Evolutionary conservation across 2,113 vertebrate genomes (phyloP).

Genomic region (Polypterus senegalus): DNA sequence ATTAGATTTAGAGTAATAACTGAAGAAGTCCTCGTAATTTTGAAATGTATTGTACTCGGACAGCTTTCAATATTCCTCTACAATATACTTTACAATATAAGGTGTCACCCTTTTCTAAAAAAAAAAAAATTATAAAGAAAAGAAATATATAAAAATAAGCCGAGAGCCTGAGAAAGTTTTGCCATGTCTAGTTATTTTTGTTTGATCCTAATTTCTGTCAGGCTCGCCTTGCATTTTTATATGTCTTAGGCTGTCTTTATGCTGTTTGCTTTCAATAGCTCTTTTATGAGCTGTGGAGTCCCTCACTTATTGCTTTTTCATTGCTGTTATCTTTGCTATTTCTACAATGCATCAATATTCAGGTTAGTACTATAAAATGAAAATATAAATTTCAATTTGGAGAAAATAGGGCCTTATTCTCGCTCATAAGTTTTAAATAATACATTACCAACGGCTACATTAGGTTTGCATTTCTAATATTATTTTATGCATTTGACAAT

Average conservation of each 20-base stretch:
- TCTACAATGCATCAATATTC: constrained; percentile 52
- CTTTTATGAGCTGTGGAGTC: constrained; percentile 23
- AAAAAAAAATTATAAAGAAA: too few species aligned
- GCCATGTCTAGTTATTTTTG: constrained; percentile 8
- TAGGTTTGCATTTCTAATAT: constrained; percentile 59
- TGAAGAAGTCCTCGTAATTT: too few species aligned
- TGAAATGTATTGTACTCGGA: neutral
- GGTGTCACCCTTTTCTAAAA: constrained; percentile 5
- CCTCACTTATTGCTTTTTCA: constrained; percentile 42
- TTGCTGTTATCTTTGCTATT: constrained; percentile 34
- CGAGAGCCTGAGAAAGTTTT: constrained; percentile 5
- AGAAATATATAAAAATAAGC: neutral
- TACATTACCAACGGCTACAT: constrained; percentile 56
- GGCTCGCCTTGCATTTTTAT: constrained; percentile 5
- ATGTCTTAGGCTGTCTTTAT: constrained; percentile 17
- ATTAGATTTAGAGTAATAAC: too few species aligned
- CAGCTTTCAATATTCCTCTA: neutral
- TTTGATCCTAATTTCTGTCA: constrained; percentile 24
- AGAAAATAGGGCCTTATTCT: constrained; percentile 67
- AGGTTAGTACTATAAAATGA: constrained; percentile 54
- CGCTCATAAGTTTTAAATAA: constrained; percentile 73
- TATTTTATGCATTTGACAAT: constrained; percentile 59
- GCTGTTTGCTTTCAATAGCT: constrained; percentile 8
- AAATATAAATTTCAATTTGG: constrained; percentile 74
- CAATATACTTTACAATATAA: neutral